Percentiles rank a stretch among this genome's conserved stretches.
phyloP scores from a whole-genome alignment of 1,140 invertebrate genomes.

The Drosophila carrolli region DNA sequence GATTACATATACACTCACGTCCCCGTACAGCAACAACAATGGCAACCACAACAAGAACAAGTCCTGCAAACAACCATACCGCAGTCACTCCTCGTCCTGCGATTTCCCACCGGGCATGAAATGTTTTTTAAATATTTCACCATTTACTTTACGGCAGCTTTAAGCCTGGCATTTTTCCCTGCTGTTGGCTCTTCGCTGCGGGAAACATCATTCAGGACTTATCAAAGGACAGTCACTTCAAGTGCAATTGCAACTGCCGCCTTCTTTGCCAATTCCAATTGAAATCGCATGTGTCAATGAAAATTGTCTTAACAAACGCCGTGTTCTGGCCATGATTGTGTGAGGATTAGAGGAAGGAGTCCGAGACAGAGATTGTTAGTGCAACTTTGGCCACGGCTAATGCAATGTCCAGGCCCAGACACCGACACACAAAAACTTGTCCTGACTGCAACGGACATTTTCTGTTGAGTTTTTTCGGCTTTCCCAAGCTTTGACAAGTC shows the following conservation, averaged over 20 bases:
- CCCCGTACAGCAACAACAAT: constrained; percentile 11
- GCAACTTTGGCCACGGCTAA: constrained; percentile 55
- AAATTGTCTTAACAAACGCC: constrained; percentile 71
- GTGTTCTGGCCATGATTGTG: constrained; percentile 27
- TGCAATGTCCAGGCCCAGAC: constrained; percentile 52
- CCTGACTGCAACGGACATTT: constrained; percentile 38
- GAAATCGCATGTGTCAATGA: constrained; percentile 72
- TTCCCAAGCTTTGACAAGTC: constrained; percentile 44
- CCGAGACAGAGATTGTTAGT: neutral
- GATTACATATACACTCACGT: constrained; percentile 58
- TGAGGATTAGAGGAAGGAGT: constrained; percentile 5
- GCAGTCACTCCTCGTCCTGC: constrained; percentile 2
- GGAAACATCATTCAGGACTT: constrained; percentile 24
- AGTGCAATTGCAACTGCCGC: constrained; percentile 32
- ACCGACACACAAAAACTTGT: constrained; percentile 46
- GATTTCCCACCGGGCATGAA: constrained; percentile 42
- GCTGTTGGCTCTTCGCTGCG: neutral
- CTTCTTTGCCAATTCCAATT: constrained; percentile 50
- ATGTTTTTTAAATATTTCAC: constrained; percentile 73
- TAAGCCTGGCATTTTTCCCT: constrained; percentile 18
- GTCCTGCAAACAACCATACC: constrained; percentile 48
- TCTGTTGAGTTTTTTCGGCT: constrained; percentile 24
- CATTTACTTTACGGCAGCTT: constrained; percentile 57
- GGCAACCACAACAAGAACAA: constrained; percentile 52
- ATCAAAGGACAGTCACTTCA: constrained; percentile 33